phyloP scores from a whole-genome alignment of 2,797 vertebrate genomes.

The Ceryle rudis region DNA sequence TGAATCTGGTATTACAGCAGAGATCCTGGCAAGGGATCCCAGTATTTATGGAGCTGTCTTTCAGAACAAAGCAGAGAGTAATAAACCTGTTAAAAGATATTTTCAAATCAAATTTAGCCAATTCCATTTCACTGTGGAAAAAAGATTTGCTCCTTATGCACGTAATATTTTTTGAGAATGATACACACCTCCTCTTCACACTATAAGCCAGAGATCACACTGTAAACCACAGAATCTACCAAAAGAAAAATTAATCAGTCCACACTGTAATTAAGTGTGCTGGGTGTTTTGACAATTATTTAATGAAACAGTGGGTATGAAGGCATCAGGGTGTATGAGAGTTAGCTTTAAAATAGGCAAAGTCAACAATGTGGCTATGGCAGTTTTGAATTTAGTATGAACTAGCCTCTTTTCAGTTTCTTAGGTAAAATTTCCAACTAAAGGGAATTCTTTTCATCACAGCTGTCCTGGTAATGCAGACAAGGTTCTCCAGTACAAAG shows the following conservation, averaged over 20 bases:
- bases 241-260: not conserved
- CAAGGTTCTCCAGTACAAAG: not conserved
- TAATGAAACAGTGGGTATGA: not conserved
- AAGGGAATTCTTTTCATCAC: not conserved
- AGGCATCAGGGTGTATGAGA: not conserved
- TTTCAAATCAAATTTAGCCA: constrained; percentile 1
- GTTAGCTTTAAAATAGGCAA: not conserved
- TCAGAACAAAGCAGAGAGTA: not conserved
- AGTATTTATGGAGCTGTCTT: constrained; percentile 22
- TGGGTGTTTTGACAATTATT: not conserved
- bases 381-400: not conserved
- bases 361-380: not conserved
- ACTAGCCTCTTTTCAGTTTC: not conserved
- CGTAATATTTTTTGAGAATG: not conserved
- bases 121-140: not conserved
- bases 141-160: not conserved
- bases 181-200: rapidly evolving
- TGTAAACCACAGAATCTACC: not conserved
- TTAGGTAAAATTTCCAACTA: not conserved
- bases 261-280: not conserved
- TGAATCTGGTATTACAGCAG: not conserved
- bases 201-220: not conserved
- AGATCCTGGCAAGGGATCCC: not conserved
- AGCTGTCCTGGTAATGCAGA: not conserved
- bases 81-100: not conserved